Base-by-base conservation (phyloP, 2,888 invertebrate species). In the Argyresthia goedartella region DNA sequence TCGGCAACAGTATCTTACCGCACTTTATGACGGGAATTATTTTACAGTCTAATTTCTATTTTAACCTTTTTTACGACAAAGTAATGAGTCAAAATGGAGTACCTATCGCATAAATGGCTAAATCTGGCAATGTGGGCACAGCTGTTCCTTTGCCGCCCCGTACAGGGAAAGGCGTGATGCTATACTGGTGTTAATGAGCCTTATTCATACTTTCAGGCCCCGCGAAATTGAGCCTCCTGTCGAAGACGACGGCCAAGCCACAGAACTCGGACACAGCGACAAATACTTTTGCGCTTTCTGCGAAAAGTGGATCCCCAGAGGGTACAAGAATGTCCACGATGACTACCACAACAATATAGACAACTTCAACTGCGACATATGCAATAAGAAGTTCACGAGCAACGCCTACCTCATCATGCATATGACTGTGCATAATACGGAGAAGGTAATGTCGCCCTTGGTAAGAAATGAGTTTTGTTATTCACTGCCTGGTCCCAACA, bases 331-430 rank as follows among this genome's bases (percentile, higher is more conserved):
- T 1, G 88, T 92, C 1, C 94, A 94, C 64, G 90, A 91, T 76
- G 89, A 90, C 53, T 89, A 91, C 50, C 94, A 94, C 65, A 91
- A 91, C 59, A 78, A 80, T 16, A 86, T 87, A 10, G 84, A 89
- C 1, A 88, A 86, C 54, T 87, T 85, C 59, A 87, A 88, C 60
- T 94, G 94, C 60, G 76, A 88, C 9, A 87, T 91, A 13, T 94
- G 94, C 62, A 94, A 94, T 64, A 89, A 91, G 56, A 91, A 92
- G 61, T 94, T 94, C 60, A 88, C 84, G 42, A 91, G 90, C 0
- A 68, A 80, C 14, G 88, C 89, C 25, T 92, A 90, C 68, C 75
- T 93, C 16, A 88, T 89, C 13, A 91, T 94, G 92, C 94, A 94
- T 67, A 88, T 91, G 68, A 91, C 89, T 59, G 92, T 92, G 35